Conservation (phyloP, 2,888 invertebrate genomes). For the Capitulum mitella region DNA sequence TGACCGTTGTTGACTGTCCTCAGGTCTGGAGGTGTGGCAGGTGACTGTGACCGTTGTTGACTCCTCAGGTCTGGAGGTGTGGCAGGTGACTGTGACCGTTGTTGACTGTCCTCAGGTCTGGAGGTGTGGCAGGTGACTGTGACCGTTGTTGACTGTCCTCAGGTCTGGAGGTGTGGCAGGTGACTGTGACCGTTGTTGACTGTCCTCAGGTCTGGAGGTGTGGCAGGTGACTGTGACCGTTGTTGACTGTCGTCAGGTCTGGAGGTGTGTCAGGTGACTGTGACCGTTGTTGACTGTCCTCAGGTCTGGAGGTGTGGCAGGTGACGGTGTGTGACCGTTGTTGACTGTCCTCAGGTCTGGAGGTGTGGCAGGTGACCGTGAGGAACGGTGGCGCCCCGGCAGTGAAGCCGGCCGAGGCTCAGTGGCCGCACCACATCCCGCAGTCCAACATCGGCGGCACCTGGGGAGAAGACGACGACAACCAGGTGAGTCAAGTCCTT, state of each 20-base stretch:
- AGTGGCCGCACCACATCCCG: constrained; percentile 73
- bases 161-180: background rate
- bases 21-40: background rate
- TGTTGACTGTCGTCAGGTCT: no score
- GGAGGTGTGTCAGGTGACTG: no score
- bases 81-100: constrained; percentile 38
- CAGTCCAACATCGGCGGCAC: constrained; percentile 83
- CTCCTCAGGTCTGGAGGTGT: background rate
- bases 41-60: background rate
- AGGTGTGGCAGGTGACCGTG: constrained; percentile 46
- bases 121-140: no score
- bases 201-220: no score
- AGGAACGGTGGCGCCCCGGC: constrained; percentile 83
- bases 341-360: no score
- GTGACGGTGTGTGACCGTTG: no score
- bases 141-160: background rate
- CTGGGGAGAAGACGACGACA: constrained; percentile 88
- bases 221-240: no score
- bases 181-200: no score
- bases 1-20: constrained; percentile 38
- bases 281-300: no score
- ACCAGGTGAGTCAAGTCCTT: constrained; percentile 55
- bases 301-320: no score
- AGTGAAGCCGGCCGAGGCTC: constrained; percentile 64
- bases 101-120: background rate